Percentiles rank a stretch among this genome's conserved stretches.
Conservation (phyloP, 2,113 vertebrate genomes). For the Tyto alba region DNA sequence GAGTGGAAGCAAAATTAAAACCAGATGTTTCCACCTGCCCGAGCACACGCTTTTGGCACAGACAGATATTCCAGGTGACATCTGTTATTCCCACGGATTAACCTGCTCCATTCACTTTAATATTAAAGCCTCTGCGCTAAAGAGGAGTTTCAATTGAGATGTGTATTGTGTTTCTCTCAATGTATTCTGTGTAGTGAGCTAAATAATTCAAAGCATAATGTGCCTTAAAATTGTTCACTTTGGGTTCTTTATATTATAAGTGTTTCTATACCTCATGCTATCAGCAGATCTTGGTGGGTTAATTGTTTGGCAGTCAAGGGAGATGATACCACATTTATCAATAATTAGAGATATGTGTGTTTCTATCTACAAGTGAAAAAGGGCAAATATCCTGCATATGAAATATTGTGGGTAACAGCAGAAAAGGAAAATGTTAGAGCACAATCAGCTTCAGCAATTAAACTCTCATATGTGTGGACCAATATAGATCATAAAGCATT, state of each 20-base stretch:
- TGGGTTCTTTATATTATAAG: not conserved
- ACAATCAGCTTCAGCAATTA: not conserved
- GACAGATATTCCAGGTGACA: not conserved
- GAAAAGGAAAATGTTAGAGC: not conserved
- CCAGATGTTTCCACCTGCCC: not conserved
- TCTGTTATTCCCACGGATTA: not conserved
- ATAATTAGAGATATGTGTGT: not conserved
- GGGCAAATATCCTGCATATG: not conserved
- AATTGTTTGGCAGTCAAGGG: not conserved
- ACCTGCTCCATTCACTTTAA: not conserved
- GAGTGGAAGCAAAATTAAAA: not conserved
- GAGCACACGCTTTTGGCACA: accelerated
- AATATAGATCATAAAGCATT: not conserved
- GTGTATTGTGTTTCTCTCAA: not conserved
- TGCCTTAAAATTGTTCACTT: not conserved
- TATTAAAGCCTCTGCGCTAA: not conserved
- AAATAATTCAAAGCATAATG: not conserved
- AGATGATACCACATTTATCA: not conserved
- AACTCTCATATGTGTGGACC: not conserved
- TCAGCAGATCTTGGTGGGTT: not conserved
- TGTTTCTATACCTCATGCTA: not conserved
- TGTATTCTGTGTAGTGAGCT: not conserved
- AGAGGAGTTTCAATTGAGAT: not conserved
- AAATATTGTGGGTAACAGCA: not conserved
- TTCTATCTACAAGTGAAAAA: not conserved